Base-by-base conservation (phyloP, 2,113 vertebrate species). In the Galbula dea region DNA sequence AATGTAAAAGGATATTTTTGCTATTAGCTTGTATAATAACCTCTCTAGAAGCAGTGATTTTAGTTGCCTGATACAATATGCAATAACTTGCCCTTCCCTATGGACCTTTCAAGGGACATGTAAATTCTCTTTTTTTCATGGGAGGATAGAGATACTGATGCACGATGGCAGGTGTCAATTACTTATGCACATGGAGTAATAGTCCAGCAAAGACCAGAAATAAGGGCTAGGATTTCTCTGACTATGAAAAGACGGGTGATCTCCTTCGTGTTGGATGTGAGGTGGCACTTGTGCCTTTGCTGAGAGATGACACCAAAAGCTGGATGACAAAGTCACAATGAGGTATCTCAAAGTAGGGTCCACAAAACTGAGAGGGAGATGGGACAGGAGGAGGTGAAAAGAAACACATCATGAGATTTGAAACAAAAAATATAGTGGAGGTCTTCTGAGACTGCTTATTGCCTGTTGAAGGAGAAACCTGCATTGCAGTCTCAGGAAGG, bases 161-260 rank as follows among this genome's bases (percentile, higher is more conserved):
- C 19, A 66, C 15, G 5, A 10, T 34, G 49, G 7, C 24, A 36
- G 5, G 27, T 82, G 65, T 61, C 36, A 39, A 5, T 43, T 45
- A 20, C 23, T 29, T 46, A 14, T 15, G 24, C 27, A 29, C 0
- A 0, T 1, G 4, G 26, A 63, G 2, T 27, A 88, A 36, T 7
- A 26, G 36, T 29, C 19, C 57, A 18, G 7, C 22, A 48, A 80
- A 86, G 36, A 51, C 15, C 51, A 83, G 51, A 57, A 72, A 23
- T n/a, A 23, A 55, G 16, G 45, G 9, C n/a, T 22, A 5, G 16
- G 43, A 45, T n/a, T 67, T 73, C 39, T 85, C 55, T 77, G 23
- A 19, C 37, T 73, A 5, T 24, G 37, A 48, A 62, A 14, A 51
- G 36, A 12, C 7, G 11, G 3, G 21, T 58, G 41, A 8, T 27